A percentile compares a stretch with the other conserved stretches of the same genome.
Evolutionary conservation across 2,888 invertebrate genomes (phyloP).

Genomic region (Beris morrisii): DNA sequence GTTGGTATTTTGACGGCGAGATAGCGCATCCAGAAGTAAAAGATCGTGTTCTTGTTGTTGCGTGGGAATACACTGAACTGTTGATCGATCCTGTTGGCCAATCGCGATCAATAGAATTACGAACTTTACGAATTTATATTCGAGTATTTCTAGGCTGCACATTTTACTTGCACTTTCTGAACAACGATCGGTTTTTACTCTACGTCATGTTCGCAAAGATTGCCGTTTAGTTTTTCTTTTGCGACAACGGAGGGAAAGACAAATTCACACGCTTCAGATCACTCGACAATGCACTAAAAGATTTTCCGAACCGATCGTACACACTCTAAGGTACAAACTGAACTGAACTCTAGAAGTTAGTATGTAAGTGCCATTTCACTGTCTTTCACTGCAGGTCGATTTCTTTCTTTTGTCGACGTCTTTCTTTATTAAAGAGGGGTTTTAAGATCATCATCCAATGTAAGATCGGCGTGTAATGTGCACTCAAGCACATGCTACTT

Average conservation of each 20-base stretch:
- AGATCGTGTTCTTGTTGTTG: conserved; percentile 74
- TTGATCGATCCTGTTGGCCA: neutral
- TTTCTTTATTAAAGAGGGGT: conserved; percentile 26
- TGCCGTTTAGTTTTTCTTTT: too few species aligned
- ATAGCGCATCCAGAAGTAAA: conserved; percentile 71
- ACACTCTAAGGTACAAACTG: conserved; percentile 17
- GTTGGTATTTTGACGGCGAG: conserved; percentile 61
- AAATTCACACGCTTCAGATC: conserved; percentile 15
- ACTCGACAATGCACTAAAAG: conserved; percentile 14
- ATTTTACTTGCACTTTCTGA: conserved; percentile 33
- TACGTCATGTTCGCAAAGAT: conserved; percentile 24
- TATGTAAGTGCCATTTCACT: conserved; percentile 36
- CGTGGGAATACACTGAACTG: conserved; percentile 47
- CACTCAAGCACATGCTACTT: conserved; percentile 28
- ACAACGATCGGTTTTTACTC: neutral
- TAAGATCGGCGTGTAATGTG: conserved; percentile 6
- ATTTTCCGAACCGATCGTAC: neutral
- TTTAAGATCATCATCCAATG: conserved; percentile 4
- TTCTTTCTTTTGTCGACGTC: conserved; percentile 31
- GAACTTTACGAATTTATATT: conserved; percentile 18
- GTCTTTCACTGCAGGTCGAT: conserved; percentile 29
- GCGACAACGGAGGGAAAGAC: conserved; percentile 8
- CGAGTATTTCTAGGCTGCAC: conserved; percentile 22
- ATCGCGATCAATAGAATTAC: conserved; percentile 20
- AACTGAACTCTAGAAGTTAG: conserved; percentile 24